Evolutionary conservation across 2,113 vertebrate species (phyloP).

Genomic region (Ciconia maguari): DNA sequence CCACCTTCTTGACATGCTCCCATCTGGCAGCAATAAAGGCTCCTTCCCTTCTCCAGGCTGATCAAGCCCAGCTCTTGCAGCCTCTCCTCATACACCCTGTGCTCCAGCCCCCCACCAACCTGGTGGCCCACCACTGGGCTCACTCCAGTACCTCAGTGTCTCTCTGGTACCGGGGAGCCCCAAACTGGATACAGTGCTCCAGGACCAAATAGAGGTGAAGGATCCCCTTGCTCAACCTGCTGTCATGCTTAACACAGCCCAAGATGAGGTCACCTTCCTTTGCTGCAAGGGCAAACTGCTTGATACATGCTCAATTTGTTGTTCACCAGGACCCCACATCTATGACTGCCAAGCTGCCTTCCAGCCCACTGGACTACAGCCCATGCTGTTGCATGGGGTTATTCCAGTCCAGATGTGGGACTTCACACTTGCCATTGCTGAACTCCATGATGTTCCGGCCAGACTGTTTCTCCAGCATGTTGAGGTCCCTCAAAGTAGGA

Average conservation of each 20-base stretch:
- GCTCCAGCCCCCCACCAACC: neutral
- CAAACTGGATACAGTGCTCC: neutral
- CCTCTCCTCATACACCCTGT: neutral
- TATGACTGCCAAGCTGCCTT: neutral
- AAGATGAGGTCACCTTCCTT: neutral
- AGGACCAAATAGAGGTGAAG: neutral
- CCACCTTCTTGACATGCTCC: rapidly evolving
- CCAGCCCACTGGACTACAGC: neutral
- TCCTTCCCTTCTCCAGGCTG: neutral
- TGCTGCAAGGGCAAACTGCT: neutral
- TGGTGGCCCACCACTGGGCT: neutral
- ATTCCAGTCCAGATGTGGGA: neutral
- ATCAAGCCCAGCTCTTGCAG: neutral
- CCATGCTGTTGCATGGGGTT: neutral
- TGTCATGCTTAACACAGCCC: neutral
- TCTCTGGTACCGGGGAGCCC: neutral
- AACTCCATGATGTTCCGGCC: neutral
- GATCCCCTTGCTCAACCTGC: neutral
- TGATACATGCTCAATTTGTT: neutral
- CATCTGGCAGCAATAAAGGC: neutral
- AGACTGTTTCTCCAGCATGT: neutral
- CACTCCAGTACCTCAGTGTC: too few relatives aligned
- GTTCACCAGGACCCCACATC: neutral
- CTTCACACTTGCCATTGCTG: neutral
- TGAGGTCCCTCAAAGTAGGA: neutral